Base-by-base conservation (phyloP, 2,888 invertebrate genomes). In the Ornithoptera priamus region DNA sequence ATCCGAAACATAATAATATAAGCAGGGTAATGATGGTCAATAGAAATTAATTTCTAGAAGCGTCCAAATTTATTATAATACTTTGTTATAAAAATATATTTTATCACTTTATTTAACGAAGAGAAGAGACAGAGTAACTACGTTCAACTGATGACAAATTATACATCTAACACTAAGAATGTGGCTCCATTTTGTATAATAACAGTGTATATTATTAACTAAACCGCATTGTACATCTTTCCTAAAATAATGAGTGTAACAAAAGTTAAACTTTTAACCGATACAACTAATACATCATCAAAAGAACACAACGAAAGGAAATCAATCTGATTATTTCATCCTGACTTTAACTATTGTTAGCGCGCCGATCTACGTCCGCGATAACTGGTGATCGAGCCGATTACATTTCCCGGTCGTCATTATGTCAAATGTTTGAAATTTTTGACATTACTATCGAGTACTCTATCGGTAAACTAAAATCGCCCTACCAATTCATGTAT, bases 361-460 rank as follows among this genome's bases (percentile, higher is more conserved):
- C 36, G 70, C 70, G 74, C 75, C 72, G 78, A 78, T 78, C 71
- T 70, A 65, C 71, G 67, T 69, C 72, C 50, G 72, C 72, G 76
- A 76, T 77, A 75, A 66, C 69, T 59, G 22, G 17, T 68, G 77
- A 78, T 78, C 74, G 71, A 59, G 60, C 69, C 70, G 77, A 76
- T 77, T 75, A 77, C 73, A 77, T 77, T 68, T 74, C 75, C 74
- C 72, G 72, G 72, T 74, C 76, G 77, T 80, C 79, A 76, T 78
- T 78, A 79, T 78, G 77, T 80, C 78, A 75, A 75, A 77, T 76
- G 75, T 72, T 74, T 76, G 73, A 72, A 72, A 75, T 74, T 75
- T 76, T 76, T 76, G 80, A 80, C 77, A 75, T 78, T 75, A 77
- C 77, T 77, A 77, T 78, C 78, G 73, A 74, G 72, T 73, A 62